phyloP scores from a whole-genome alignment of 2,113 vertebrate genomes.

The Dromaius novaehollandiae region DNA sequence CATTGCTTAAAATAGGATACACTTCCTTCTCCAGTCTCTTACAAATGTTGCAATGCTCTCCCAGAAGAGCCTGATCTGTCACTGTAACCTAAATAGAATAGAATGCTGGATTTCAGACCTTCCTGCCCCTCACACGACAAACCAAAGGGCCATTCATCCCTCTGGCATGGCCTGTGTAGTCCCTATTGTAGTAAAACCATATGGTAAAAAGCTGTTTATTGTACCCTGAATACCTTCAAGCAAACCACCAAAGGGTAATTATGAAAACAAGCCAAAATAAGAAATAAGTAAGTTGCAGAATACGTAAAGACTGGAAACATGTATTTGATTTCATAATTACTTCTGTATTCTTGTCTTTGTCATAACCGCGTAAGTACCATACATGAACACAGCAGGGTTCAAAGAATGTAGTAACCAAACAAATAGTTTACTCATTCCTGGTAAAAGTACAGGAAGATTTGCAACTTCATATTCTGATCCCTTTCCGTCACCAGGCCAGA shows the following conservation, averaged over 20 bases:
- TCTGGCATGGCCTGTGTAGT: background rate
- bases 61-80: background rate
- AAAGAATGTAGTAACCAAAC: background rate
- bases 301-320: background rate
- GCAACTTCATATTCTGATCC: background rate
- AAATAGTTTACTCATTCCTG: background rate
- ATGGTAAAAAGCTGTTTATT: background rate
- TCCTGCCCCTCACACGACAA: background rate
- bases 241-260: background rate
- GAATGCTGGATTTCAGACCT: background rate
- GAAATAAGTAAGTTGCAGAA: background rate
- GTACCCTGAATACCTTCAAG: background rate
- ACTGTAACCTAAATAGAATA: background rate
- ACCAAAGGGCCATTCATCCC: background rate
- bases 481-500: background rate
- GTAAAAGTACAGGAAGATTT: background rate
- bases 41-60: background rate
- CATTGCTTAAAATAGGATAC: background rate
- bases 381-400: background rate
- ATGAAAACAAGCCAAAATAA: background rate
- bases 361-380: background rate
- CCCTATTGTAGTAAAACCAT: background rate
- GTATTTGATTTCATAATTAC: background rate
- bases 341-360: background rate
- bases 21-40: background rate